A percentile compares a stretch with the other conserved stretches of the same genome.
Evolutionary conservation across 2,113 vertebrate genomes (phyloP).

Genomic region (Donacobius atricapilla): DNA sequence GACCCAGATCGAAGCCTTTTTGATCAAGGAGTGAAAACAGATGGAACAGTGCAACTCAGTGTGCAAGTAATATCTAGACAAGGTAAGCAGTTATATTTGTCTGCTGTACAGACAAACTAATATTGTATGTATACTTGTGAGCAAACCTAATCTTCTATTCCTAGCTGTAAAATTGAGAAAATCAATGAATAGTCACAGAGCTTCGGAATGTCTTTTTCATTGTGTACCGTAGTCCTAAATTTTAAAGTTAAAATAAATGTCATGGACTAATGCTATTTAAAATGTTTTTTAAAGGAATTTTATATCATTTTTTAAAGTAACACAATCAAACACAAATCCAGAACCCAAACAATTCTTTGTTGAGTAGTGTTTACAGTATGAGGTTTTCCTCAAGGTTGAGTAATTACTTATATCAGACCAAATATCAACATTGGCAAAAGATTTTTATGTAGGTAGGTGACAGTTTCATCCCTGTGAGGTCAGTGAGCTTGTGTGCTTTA

Average conservation of each 20-base stretch:
- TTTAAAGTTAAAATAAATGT: neutral
- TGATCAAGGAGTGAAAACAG: slow-evolving; percentile 98
- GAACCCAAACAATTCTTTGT: neutral
- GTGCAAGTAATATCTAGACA: slow-evolving; percentile 94
- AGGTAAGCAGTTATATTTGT: slow-evolving; percentile 73
- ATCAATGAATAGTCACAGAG: neutral
- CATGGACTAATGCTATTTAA: neutral
- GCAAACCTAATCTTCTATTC: neutral
- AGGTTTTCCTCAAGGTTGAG: neutral
- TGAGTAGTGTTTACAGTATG: neutral
- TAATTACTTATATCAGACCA: neutral
- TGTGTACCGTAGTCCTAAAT: neutral
- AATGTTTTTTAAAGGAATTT: neutral
- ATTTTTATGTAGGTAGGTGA: neutral
- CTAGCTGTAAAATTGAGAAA: neutral
- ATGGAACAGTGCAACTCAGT: slow-evolving; percentile 97
- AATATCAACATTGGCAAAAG: neutral
- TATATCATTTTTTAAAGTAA: neutral
- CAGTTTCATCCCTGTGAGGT: neutral
- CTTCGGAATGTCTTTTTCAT: neutral
- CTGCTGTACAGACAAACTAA: neutral
- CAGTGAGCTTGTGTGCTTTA: neutral
- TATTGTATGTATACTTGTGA: neutral
- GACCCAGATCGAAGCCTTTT: slow-evolving; percentile 96
- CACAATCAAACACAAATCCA: neutral